Conservation (phyloP, 2,888 invertebrate genomes). For the Antheraea yamamai region DNA sequence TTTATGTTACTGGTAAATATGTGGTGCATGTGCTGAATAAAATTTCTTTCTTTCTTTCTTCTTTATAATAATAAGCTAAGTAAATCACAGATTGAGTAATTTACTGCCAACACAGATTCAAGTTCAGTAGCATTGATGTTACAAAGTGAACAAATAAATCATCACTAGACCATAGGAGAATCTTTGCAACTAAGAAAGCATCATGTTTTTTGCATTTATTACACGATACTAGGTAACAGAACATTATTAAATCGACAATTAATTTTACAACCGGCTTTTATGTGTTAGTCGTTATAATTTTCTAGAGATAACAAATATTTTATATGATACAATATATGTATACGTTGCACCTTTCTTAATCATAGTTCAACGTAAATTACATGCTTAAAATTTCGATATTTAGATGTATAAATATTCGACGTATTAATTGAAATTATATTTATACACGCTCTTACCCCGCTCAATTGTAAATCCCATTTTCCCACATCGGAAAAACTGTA, state of each 20-base stretch:
- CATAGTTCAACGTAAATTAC: background rate
- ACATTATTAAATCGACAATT: background rate
- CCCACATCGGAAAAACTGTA: conserved; percentile 84
- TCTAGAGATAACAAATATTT: background rate
- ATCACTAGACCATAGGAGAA: background rate
- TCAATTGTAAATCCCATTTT: conserved; percentile 85
- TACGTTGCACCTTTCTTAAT: background rate
- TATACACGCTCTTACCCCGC: conserved; percentile 66
- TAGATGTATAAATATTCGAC: background rate
- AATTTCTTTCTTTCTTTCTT: no score
- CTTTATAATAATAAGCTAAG: background rate
- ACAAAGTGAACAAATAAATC: background rate
- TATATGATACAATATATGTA: background rate
- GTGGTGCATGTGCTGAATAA: no score
- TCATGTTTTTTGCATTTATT: background rate
- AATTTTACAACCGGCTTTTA: conserved; percentile 6
- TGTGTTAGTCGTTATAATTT: background rate
- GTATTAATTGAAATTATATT: background rate
- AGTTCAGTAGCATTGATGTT: background rate
- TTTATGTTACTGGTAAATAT: no score
- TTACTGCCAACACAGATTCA: background rate
- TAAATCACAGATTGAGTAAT: background rate
- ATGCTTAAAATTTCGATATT: background rate
- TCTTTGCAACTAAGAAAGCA: background rate
- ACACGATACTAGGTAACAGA: background rate